These are phyloP conservation scores for Blastobasis lacticolella DNA, from an alignment of 2,888 invertebrate species.

Conservation along the genomic window DNA sequence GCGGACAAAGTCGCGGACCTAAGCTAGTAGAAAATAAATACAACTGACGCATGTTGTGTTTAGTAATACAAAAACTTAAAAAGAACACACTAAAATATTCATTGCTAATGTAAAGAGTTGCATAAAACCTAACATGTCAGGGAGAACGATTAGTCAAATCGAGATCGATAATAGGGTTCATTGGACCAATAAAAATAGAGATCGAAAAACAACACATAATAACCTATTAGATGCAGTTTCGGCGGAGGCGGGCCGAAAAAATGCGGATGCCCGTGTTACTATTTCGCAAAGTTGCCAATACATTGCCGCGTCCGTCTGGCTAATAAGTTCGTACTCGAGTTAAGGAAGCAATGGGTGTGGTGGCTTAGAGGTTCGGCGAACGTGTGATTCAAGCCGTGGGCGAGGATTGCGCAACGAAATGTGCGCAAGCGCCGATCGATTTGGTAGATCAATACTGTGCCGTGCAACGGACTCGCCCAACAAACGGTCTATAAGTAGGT, in stretches of 20 bases:
- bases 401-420: slow-evolving; percentile 17
- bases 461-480: no score
- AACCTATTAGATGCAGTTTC: slow-evolving; percentile 8
- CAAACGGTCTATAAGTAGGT: no score
- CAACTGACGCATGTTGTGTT: no score
- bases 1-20: no score
- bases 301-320: slow-evolving; percentile 4
- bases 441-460: no score
- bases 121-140: no score
- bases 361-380: slow-evolving; percentile 6
- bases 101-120: no score
- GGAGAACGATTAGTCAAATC: background rate
- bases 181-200: slow-evolving; percentile 5
- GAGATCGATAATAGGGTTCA: slow-evolving; percentile 2
- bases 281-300: slow-evolving; percentile 3
- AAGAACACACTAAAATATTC: no score
- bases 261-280: slow-evolving; percentile 1
- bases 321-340: background rate
- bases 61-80: no score
- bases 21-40: no score
- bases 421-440: no score
- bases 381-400: slow-evolving; percentile 13
- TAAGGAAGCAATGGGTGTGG: slow-evolving; percentile 6
- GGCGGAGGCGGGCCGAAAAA: slow-evolving; percentile 1
- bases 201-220: slow-evolving; percentile 7